Base-by-base conservation (phyloP, 2,888 invertebrate species). In the Selenia dentaria region DNA sequence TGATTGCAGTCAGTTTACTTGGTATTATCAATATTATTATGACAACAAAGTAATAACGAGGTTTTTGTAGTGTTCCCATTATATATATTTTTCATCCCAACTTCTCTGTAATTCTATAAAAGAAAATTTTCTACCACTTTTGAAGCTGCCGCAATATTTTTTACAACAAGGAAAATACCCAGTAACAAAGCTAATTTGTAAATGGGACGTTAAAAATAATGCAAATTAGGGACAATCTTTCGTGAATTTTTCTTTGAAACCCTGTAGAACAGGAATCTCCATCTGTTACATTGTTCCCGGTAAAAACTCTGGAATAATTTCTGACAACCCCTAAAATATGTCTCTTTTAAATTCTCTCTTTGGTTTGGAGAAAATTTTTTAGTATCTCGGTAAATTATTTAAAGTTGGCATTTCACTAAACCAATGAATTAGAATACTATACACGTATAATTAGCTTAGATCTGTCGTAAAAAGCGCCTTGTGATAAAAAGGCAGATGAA, bases 161-260 rank as follows among this genome's bases (percentile, higher is more conserved):
- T 5, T 18, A 18, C 6, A 18, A 18, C 4, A 18, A 6, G 18
- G 18, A 6, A 1, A 18, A 18, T 6, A 18, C n/a, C 18, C 18
- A 1, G 18, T 1, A 18, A 6, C 22, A 41, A 45, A 50, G 44
- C 37, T 44, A 37, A 51, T 41, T 45, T 42, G 34, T 27, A 50
- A 50, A 50, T 33, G 39, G 50, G 18, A 45, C 45, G 34, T 38
- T 51, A 34, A 38, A 50, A 45, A 51, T 41, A 50, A 50, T 51
- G 50, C 45, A 45, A 51, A 51, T 45, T 34, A 51, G 40, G 37
- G 29, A 42, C 33, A 41, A 33, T 41, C 41, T 45, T 8, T 13
- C 22, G n/a, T 12, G 27, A 34, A 18, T 41, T 51, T 45, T 45
- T 31, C 29, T 38, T 41, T 38, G n/a, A 43, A 40, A 31, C 14